phyloP scores from a whole-genome alignment of 2,113 vertebrate genomes.

The Entelurus aequoreus region DNA sequence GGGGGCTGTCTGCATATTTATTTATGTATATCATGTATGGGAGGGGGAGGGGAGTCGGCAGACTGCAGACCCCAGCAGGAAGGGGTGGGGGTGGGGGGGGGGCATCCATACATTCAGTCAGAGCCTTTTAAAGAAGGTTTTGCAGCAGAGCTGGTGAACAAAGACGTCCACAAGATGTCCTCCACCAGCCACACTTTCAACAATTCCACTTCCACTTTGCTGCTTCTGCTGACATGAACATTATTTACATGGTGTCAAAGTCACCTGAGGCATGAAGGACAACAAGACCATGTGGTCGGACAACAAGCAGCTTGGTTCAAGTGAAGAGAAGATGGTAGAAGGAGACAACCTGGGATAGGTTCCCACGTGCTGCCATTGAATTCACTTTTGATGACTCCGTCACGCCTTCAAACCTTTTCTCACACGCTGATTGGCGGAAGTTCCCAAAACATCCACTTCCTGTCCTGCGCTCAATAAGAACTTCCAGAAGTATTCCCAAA shows the following conservation, averaged over 20 bases:
- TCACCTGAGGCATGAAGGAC: too few species aligned
- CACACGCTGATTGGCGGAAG: slow-evolving; percentile 14
- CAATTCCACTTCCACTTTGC: too few species aligned
- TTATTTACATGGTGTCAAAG: too few species aligned
- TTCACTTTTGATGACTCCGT: slow-evolving; percentile 18
- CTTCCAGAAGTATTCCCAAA: too few species aligned
- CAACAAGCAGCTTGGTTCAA: too few species aligned
- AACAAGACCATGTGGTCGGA: too few species aligned
- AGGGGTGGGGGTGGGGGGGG: slow-evolving; percentile 19
- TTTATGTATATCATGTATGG: slow-evolving; percentile 3
- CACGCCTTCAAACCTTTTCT: slow-evolving; percentile 10
- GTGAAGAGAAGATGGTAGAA: too few species aligned
- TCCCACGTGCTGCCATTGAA: slow-evolving; percentile 4
- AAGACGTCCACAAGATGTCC: slow-evolving; percentile 64
- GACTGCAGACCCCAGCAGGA: slow-evolving; percentile 68
- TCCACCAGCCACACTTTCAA: slow-evolving; percentile 62
- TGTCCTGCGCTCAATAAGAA: slow-evolving; percentile 1
- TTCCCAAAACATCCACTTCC: slow-evolving; percentile 4
- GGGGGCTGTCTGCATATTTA: slow-evolving; percentile 17
- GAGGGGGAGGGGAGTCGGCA: slow-evolving; percentile 64
- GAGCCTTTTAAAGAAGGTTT: slow-evolving; percentile 15
- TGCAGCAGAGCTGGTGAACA: slow-evolving; percentile 51
- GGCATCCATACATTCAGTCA: slow-evolving; percentile 1
- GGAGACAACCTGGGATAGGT: too few species aligned
- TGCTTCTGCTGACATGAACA: too few species aligned